Base-by-base conservation (phyloP, 2,113 vertebrate species). In the Gymnocephalus cernua region DNA sequence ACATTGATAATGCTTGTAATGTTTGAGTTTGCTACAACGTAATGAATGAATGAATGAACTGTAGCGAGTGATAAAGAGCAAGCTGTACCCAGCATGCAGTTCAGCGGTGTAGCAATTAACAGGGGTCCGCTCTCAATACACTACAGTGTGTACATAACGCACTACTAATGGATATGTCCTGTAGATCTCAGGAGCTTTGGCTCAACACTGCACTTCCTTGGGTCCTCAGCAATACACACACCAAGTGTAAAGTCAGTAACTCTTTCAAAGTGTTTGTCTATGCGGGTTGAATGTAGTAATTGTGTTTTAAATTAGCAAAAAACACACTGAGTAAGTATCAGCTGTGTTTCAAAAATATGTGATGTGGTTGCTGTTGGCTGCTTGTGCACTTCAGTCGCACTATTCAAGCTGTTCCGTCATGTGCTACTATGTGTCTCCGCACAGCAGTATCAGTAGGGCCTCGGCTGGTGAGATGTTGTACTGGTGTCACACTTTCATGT, bases 321-420 rank as follows among this genome's bases (percentile, higher is more conserved):
- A 18, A 64, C n/a, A 45, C 16, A 58, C 0, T 47, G 3, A 45
- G 66, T 78, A 80, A 45, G 66, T 79, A 80, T 61, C 25, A 58
- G 54, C 29, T 70, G 23, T 25, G 56, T 74, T 56, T 63, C 12
- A 65, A 79, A 0, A 64, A 64, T 48, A 56, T 11, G 59, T 73
- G 53, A 54, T 68, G 59, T 68, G 71, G 51, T 62, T 70, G 79
- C 79, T 74, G 59, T 86, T 89, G 83, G 73, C 77, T 72, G 65
- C 77, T 70, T 47, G 53, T 79, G 75, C 66, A 63, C 84, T 86
- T 74, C 78, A 80, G 74, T 66, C 44, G 71, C 29, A 65, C 69
- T 56, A 38, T 68, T 92, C 88, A 89, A 92, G 88, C 91, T 91
- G 92, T 86, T 92, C 73, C 25, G 6, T 88, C 85, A 76, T 74